Conservation (phyloP, 1,140 invertebrate species). For the Neodiprion lecontei region DNA sequence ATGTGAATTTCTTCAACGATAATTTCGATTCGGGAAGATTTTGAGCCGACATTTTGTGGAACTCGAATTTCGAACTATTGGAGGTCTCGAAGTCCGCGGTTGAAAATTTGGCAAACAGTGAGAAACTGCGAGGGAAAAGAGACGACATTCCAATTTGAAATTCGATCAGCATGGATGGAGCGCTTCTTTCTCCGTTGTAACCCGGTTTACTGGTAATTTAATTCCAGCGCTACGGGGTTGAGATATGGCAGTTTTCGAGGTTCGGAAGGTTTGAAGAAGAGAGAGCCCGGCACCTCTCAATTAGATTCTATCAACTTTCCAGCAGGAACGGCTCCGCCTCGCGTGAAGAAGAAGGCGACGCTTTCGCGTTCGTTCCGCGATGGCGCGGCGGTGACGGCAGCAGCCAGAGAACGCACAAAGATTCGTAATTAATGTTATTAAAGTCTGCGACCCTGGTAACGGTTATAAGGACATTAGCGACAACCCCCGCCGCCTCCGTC, state of each 20-base stretch:
- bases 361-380: background rate
- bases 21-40: no score
- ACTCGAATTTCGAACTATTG: no score
- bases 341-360: background rate
- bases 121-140: no score
- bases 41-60: no score
- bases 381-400: background rate
- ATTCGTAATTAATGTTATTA: conserved; percentile 8
- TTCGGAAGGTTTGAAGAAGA: background rate
- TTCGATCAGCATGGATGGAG: no score
- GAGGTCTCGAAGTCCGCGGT: no score
- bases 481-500: background rate
- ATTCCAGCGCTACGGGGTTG: background rate
- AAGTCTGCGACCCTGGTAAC: conserved; percentile 3
- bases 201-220: background rate
- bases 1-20: no score
- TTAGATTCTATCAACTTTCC: no score
- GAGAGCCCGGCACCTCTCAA: background rate
- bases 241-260: background rate
- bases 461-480: conserved; percentile 1
- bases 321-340: no score
- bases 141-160: no score
- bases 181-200: no score
- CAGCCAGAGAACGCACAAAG: background rate
- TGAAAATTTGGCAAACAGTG: no score